Base-by-base conservation (phyloP, 2,888 invertebrate genomes). In the Cremastobaeus sp. region DNA sequence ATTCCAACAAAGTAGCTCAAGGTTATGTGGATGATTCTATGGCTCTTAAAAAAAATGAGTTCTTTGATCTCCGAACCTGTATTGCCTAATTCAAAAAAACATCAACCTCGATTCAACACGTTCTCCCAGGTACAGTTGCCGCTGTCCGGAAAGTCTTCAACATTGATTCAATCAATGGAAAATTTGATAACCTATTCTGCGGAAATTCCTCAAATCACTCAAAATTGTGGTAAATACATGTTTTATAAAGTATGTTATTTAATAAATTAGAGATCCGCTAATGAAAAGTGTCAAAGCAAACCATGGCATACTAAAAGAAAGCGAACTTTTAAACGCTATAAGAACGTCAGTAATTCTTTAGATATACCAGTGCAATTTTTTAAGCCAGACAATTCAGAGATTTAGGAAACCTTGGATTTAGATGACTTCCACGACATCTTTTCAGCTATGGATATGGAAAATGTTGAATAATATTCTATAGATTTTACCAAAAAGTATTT, bases 1-100 rank as follows among this genome's bases (percentile, higher is more conserved):
- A 11, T 11, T 47, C 47, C 1, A n/a, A 47, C 17, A 47, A 47
- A 47, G 18, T 32, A 9, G 47, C 32, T 9, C 47, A 47, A 18
- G 47, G 47, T 18, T 47, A 47, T 47, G 32, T 47, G 14, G 47
- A 47, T 5, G 47, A 47, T 30, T 47, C 47, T 8, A 45, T 45
- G 45, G 30, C 47, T 32, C 11, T 30, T 4, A 17, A 47, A 47
- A 30, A 47, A 30, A 47, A 47, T 47, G n/a, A 18, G 47, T 30
- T 32, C 17, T n/a, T 30, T 47, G 30, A 30, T 47, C 12, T 47
- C 32, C 8, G 25, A 8, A 25, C 4, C 25, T 25, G 25, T 25
- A 3, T 25, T 25, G 25, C 25, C 3, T 25, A 25, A 25, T 5
- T 25, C 25, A 25, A 25, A 25, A 8, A 25, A 25, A 25, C 4